Base-by-base conservation (phyloP, 2,113 vertebrate genomes). In the Dicrurus megarhynchus region DNA sequence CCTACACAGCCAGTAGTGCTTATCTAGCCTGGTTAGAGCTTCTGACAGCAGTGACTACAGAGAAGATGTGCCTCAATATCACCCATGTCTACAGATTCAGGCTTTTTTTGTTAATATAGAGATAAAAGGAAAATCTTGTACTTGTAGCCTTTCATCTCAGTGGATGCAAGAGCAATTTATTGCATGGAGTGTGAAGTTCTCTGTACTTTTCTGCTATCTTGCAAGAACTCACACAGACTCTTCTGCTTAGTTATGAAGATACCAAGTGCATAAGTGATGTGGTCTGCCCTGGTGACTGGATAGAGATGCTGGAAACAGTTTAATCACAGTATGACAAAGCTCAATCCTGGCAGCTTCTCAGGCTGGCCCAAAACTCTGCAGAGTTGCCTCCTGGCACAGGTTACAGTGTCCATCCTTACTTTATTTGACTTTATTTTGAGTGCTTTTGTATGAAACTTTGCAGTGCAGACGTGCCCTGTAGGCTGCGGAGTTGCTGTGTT, bases 51-150 rank as follows among this genome's bases (percentile, higher is more conserved):
- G 23, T 28, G 83, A 75, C 86, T 95, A 28, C 60, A 59, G 64
- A 87, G 86, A 22, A 70, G 63, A 59, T 50, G 35, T 87, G 94
- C 44, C 89, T 69, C 80, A 60, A 4, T 81, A 64, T 56, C 75
- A 64, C 60, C 60, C 52, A 30, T 81, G 93, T 93, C 91, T 91
- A 95, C 86, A 81, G 89, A 89, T 67, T 89, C 89, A 68, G 77
- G 64, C 52, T 91, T 74, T 92, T 97, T 95, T 90, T 96, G 86
- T 93, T 96, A 95, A 95, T 95, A 91, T 49, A 89, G 7, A 95
- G 95, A 95, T 97, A 95, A 96, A 97, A 97, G 95, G 76, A 89
- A 96, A 94, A 84, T 90, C 91, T 95, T 95, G 89, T 96, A 89
- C 95, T 95, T 89, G 73, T n/a, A 95, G 68, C 73, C 93, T 97